Percentiles rank a stretch among this genome's conserved stretches.
Evolutionary conservation across 2,113 vertebrate species (phyloP).

Genomic region (Solea senegalensis): DNA sequence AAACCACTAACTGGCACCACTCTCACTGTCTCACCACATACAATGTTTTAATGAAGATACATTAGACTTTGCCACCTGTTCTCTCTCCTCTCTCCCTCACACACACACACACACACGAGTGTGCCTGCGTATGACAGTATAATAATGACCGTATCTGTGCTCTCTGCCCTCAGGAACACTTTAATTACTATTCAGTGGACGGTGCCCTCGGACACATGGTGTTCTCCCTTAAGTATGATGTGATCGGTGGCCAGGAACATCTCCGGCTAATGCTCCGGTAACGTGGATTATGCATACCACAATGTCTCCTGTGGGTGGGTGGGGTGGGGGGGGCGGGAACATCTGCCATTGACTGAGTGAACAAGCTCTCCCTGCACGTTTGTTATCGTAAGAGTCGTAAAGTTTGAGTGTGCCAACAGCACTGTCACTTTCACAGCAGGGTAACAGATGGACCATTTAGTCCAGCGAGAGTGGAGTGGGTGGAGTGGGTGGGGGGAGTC

Average conservation of each 20-base stretch:
- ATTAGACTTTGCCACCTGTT: slow-evolving; percentile 53
- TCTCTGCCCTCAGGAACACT: slow-evolving; percentile 89
- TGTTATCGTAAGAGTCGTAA: slow-evolving; percentile 59
- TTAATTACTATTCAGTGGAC: slow-evolving; percentile 98
- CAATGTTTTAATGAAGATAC: slow-evolving; percentile 52
- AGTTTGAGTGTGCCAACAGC: slow-evolving; percentile 67
- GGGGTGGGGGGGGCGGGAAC: not conserved
- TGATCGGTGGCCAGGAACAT: slow-evolving; percentile 95
- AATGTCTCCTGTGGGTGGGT: no score
- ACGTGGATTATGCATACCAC: slow-evolving; percentile 15
- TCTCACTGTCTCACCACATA: slow-evolving; percentile 34
- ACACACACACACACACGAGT: slow-evolving; percentile 1
- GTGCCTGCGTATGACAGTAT: slow-evolving; percentile 24
- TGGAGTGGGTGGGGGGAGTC: slow-evolving; percentile 43
- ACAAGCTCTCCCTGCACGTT: slow-evolving; percentile 14
- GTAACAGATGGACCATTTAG: slow-evolving; percentile 77
- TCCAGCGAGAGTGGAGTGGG: slow-evolving; percentile 64
- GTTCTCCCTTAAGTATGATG: slow-evolving; percentile 96
- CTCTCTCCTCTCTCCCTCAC: not conserved
- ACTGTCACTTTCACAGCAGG: slow-evolving; percentile 46
- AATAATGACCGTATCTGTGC: slow-evolving; percentile 49
- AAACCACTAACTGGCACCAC: slow-evolving; percentile 14
- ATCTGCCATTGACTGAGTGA: slow-evolving; percentile 35
- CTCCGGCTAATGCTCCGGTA: slow-evolving; percentile 94
- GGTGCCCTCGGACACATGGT: slow-evolving; percentile 90